These are phyloP conservation scores for Antechinus flavipes DNA, from an alignment of 2,113 vertebrate genomes.

Conservation along the genomic window DNA sequence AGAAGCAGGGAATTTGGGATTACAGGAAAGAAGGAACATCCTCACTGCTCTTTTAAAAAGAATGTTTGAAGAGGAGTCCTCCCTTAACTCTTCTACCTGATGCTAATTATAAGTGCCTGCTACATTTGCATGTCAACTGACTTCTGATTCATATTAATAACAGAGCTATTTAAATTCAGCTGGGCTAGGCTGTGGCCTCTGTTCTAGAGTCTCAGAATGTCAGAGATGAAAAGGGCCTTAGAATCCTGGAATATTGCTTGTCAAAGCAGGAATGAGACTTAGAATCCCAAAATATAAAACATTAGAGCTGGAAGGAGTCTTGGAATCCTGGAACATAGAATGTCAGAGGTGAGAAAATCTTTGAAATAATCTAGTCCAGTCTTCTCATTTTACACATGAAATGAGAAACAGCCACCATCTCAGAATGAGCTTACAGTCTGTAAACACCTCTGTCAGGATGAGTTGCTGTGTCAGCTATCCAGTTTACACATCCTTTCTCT, in stretches of 20 bases:
- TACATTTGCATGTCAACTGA: slow-evolving; percentile 32
- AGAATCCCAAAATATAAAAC: background rate
- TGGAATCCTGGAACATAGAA: background rate
- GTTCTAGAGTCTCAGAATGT: background rate
- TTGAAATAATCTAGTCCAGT: background rate
- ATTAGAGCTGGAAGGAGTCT: background rate
- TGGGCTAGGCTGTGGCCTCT: background rate
- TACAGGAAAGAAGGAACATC: slow-evolving; percentile 29
- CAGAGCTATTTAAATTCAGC: background rate
- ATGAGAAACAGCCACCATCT: background rate
- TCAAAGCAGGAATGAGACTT: background rate
- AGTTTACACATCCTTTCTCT: background rate
- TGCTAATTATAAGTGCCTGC: slow-evolving; percentile 40
- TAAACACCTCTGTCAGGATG: background rate
- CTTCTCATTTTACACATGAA: background rate
- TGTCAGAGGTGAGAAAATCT: background rate
- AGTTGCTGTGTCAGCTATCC: background rate
- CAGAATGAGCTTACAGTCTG: background rate
- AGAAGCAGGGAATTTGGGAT: background rate
- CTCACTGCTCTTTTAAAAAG: slow-evolving; percentile 30
- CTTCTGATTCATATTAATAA: slow-evolving; percentile 27
- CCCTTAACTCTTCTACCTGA: slow-evolving; percentile 17
- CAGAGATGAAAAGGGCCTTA: no score
- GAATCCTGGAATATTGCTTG: background rate
- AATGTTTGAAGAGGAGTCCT: slow-evolving; percentile 39